These are phyloP conservation scores for fruit fly (Drosophila melanogaster) DNA, from an alignment of 1,140 invertebrate species.

Conservation along the genomic window Release_6_plus_ISO1_MT NT_033777.3:11570501-11571000, in stretches of 20 bases:
- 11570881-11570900: conserved; percentile 10
- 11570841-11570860: conserved; percentile 9
- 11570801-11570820: not conserved
- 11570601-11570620: not conserved
- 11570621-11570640: not conserved
- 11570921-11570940: conserved; percentile 31
- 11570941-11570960: conserved; percentile 26
- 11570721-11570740: not conserved
- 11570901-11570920: conserved; percentile 18
- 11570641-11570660: not conserved
- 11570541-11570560: not conserved
- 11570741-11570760: no score
- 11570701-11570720: not conserved
- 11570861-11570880: conserved; percentile 8
- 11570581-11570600: not conserved
- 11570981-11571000: conserved; percentile 35
- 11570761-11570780: conserved; percentile 3
- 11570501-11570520: not conserved
- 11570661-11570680: not conserved
- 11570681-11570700: not conserved
- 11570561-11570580: no score
- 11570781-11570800: not conserved
- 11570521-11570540: not conserved
- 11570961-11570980: conserved; percentile 32
- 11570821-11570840: not conserved